Percentiles rank a stretch among this genome's conserved stretches.
phyloP scores from a whole-genome alignment of 2,797 vertebrate species.

The Hephaestus fuliginosus region DNA sequence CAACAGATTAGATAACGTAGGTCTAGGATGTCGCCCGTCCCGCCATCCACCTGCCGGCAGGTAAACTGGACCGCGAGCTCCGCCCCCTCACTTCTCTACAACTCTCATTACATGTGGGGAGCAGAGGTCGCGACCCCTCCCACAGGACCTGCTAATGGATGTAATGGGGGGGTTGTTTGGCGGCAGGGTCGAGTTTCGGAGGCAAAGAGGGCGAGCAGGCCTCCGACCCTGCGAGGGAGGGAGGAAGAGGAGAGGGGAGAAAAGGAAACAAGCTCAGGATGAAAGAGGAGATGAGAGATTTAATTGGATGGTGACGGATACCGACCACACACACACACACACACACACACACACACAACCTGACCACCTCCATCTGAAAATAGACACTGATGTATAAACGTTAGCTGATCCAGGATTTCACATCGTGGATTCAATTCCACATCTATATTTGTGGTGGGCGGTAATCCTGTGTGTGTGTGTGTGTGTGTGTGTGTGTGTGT shows the following conservation, averaged over 20 bases:
- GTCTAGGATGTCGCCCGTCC: constrained; percentile 74
- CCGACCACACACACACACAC: constrained; percentile 33
- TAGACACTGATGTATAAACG: constrained; percentile 12
- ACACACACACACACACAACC: neutral
- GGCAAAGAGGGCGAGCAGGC: neutral
- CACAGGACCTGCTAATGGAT: constrained; percentile 74
- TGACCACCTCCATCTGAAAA: constrained; percentile 7
- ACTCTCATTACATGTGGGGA: constrained; percentile 59
- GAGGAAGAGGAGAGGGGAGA: neutral
- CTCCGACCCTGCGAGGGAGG: neutral
- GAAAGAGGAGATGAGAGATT: constrained; percentile 48
- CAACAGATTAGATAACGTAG: constrained; percentile 82
- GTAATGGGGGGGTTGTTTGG: constrained; percentile 36
- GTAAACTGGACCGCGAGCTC: constrained; percentile 56
- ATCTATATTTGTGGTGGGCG: constrained; percentile 38
- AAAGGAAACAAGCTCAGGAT: constrained; percentile 6
- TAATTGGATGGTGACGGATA: constrained; percentile 38
- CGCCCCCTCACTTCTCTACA: constrained; percentile 23
- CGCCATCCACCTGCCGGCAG: constrained; percentile 80
- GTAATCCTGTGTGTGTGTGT: neutral
- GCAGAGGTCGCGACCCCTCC: constrained; percentile 62
- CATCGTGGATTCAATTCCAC: constrained; percentile 27
- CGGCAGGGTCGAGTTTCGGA: constrained; percentile 42
- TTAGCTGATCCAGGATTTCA: constrained; percentile 42
- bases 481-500: constrained; percentile 10